These are phyloP conservation scores for Leptothorax acervorum DNA, from an alignment of 2,888 invertebrate species.

Conservation along the genomic window DNA sequence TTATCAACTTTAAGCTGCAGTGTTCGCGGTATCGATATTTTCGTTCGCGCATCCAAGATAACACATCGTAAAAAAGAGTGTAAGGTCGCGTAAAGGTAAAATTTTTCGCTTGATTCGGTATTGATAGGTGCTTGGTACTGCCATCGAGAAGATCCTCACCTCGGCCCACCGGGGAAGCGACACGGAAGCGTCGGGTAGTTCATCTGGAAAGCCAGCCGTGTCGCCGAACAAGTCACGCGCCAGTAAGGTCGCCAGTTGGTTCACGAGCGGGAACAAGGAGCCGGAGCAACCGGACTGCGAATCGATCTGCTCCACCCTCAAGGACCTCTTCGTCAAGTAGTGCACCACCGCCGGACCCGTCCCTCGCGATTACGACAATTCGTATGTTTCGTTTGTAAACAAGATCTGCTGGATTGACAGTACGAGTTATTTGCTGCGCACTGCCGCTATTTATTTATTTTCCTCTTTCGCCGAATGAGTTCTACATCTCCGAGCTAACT, in stretches of 20 bases:
- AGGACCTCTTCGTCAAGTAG: constrained; percentile 95
- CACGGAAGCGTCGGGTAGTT: constrained; percentile 79
- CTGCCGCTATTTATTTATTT: constrained; percentile 11
- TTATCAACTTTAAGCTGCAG: neutral
- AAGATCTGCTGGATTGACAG: constrained; percentile 4
- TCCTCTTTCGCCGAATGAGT: neutral
- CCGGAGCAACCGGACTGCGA: constrained; percentile 91
- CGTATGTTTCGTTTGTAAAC: constrained; percentile 17
- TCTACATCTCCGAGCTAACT: neutral
- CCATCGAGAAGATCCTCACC: constrained; percentile 93
- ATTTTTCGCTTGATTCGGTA: neutral
- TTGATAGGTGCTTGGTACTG: constrained; percentile 90
- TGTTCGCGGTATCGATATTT: neutral
- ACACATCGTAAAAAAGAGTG: neutral
- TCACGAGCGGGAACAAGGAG: constrained; percentile 88
- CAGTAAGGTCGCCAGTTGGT: constrained; percentile 82
- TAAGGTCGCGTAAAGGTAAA: constrained; percentile 3
- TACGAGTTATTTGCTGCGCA: constrained; percentile 14
- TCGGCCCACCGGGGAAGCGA: constrained; percentile 87
- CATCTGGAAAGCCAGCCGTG: constrained; percentile 78
- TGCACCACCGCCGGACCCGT: constrained; percentile 38
- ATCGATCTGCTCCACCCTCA: constrained; percentile 93
- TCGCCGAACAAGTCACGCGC: constrained; percentile 83
- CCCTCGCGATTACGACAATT: constrained; percentile 14
- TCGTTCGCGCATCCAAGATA: neutral